Percentiles rank a stretch among this genome's conserved stretches.
Conservation (phyloP, 2,797 vertebrate genomes). For the Microchirus variegatus region DNA sequence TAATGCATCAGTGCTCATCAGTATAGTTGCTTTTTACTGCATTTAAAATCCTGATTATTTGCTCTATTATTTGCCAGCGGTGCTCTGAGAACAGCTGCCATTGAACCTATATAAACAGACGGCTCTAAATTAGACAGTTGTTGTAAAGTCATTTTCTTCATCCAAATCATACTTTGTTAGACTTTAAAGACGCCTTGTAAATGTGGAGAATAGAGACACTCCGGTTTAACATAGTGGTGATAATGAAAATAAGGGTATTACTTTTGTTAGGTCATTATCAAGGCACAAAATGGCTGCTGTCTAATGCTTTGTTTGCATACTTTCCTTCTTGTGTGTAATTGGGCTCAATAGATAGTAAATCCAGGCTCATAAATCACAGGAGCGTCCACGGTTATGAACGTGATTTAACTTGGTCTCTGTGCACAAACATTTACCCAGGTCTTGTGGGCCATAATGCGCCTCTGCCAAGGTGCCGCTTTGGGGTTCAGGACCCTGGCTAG, state of each 20-base stretch:
- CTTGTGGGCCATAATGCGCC: conserved; percentile 55
- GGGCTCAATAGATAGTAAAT: conserved; percentile 74
- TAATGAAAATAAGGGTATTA: conserved; percentile 2
- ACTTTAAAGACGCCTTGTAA: neutral
- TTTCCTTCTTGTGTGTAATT: conserved; percentile 67
- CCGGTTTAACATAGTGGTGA: conserved; percentile 36
- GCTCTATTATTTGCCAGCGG: too few species aligned
- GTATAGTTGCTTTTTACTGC: too few species aligned
- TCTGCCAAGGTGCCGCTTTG: conserved; percentile 52
- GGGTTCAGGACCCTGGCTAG: conserved; percentile 57
- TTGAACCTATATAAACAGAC: too few species aligned
- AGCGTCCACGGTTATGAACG: conserved; percentile 49
- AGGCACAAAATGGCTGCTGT: conserved; percentile 58
- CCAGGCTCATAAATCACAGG: conserved; percentile 79
- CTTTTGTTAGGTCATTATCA: conserved; percentile 24
- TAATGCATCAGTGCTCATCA: too few species aligned
- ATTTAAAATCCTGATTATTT: too few species aligned
- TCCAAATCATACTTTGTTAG: too few species aligned
- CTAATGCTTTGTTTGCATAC: conserved; percentile 64
- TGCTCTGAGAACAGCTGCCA: too few species aligned
- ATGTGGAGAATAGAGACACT: neutral
- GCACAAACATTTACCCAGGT: conserved; percentile 78
- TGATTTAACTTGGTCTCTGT: conserved; percentile 59
- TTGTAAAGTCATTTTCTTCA: too few species aligned
- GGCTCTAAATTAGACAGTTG: too few species aligned